A percentile compares a stretch with the other conserved stretches of the same genome.
Conservation (phyloP, 1,140 invertebrate species). For the Drosophila punjabiensis region DNA sequence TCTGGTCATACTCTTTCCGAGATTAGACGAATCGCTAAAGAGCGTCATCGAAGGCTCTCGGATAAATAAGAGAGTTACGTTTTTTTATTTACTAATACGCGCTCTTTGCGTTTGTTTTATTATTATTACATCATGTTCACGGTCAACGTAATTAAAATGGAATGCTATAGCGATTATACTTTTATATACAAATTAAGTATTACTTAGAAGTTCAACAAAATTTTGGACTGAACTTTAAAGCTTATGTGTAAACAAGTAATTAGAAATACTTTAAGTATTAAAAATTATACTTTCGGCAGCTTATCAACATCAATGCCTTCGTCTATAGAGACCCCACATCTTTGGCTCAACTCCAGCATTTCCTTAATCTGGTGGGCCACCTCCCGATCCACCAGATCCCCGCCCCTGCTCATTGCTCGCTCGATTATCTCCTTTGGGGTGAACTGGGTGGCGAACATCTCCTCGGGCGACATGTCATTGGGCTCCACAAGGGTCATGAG, state of each 20-base stretch:
- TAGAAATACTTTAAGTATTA: neutral
- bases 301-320: conserved; percentile 55
- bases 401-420: conserved; percentile 35
- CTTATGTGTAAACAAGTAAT: too few species aligned
- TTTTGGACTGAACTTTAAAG: neutral
- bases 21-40: conserved; percentile 2
- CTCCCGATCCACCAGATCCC: conserved; percentile 66
- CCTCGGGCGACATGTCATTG: conserved; percentile 2
- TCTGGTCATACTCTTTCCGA: neutral
- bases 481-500: conserved; percentile 61
- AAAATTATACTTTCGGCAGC: neutral
- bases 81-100: neutral
- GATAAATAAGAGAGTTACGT: neutral
- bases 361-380: conserved; percentile 71
- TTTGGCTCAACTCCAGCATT: conserved; percentile 59
- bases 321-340: conserved; percentile 59
- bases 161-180: neutral
- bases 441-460: conserved; percentile 25
- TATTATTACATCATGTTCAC: neutral
- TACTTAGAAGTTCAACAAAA: neutral
- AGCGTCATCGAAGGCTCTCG: neutral
- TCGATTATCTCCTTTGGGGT: conserved; percentile 43
- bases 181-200: neutral
- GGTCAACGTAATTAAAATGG: neutral
- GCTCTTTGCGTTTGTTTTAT: neutral